phyloP scores from a whole-genome alignment of 2,113 vertebrate species.

The Hemichromis elongatus region DNA sequence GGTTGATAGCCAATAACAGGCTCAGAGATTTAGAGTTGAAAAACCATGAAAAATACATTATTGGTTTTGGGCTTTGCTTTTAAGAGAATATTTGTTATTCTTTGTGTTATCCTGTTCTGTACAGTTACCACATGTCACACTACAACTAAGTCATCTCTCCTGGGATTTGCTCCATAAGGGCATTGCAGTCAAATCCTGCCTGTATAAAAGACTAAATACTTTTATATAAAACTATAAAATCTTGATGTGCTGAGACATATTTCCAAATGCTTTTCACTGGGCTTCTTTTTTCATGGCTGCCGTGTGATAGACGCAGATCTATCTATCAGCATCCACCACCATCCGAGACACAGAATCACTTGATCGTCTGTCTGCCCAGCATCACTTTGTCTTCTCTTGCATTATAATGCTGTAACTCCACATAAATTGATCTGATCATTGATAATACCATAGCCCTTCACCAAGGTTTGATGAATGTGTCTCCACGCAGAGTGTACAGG shows the following conservation, averaged over 20 bases:
- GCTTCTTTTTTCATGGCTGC: not conserved
- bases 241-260: not conserved
- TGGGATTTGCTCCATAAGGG: not conserved
- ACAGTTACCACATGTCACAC: not conserved
- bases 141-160: not conserved
- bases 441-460: conserved; percentile 57
- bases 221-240: not conserved
- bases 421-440: conserved; percentile 65
- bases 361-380: conserved; percentile 6
- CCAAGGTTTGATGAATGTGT: conserved; percentile 54
- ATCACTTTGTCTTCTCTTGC: conserved; percentile 8
- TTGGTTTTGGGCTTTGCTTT: not conserved
- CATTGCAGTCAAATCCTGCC: not conserved
- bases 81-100: not conserved
- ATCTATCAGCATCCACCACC: not conserved
- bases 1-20: not conserved
- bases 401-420: conserved; percentile 30
- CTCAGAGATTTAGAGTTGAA: not conserved
- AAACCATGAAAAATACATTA: not conserved
- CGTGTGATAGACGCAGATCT: not conserved
- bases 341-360: not conserved
- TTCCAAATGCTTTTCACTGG: not conserved
- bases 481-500: conserved; percentile 44
- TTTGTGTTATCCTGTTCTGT: not conserved
- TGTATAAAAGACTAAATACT: conserved; percentile 11